Evolutionary conservation across 2,113 vertebrate species (phyloP), one percentile per base, ranked within the genome.

Genomic region (Cololabis saira): DNA sequence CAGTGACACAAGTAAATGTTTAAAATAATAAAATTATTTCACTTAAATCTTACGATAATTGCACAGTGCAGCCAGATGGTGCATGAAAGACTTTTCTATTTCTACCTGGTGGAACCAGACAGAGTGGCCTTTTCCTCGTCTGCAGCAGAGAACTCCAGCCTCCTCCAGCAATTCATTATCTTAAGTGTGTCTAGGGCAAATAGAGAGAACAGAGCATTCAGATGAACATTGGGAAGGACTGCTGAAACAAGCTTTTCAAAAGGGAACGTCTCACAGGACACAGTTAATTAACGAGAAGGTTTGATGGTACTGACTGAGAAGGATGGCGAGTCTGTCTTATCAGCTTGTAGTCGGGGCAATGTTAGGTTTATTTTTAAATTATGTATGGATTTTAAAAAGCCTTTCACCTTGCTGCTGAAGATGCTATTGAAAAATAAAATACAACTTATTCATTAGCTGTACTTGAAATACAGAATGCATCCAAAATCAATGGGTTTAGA

Each of bases 151-250:
- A 90, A 76, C 58, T 42, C 47, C 81, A 70, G 77, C 61, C 78
- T 86, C 88, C 84, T 82, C 68, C 72, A 77, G 84, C 86, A 71
- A 89, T 90, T 90, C 81, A 90, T 91, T 90, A 87, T 82, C 81
- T 85, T 84, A 86, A 92, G 87, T 89, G 84, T 84, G 86, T 86
- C 76, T 87, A 84, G 69, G 53, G 81, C 82, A 80, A 75, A 80
- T 56, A 71, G 79, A 33, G 67, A 75, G 81, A 47, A 5, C 61
- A 30, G 44, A 58, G 80, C 37, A 56, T 48, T 79, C 79, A 62
- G 71, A 84, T 57, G 71, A 75, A 75, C 33, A 59, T 64, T 56
- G 70, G 76, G 51, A 77, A 72, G 49, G 73, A 83, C 66, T 87
- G 87, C 87, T 89, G 72, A 88, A 86, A 74, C 42, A 52, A 74